Conservation (phyloP, 2,797 vertebrate species). For the Hoplostethus mediterraneus region DNA sequence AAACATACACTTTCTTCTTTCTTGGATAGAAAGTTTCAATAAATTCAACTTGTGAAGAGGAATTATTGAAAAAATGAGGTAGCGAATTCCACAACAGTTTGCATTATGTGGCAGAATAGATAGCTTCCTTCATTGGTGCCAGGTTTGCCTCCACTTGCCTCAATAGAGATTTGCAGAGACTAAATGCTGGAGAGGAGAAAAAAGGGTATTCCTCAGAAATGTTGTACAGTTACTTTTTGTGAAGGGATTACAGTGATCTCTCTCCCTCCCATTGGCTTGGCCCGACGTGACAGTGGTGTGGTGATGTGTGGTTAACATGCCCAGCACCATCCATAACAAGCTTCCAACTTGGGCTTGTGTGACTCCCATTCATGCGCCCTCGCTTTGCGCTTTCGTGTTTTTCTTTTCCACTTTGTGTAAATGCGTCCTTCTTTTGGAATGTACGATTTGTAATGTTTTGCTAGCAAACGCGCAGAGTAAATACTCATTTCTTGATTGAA, state of each 20-base stretch:
- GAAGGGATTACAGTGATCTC: slow-evolving; percentile 71
- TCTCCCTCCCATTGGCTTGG: slow-evolving; percentile 74
- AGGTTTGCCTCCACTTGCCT: slow-evolving; percentile 28
- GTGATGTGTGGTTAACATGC: slow-evolving; percentile 71
- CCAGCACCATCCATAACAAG: slow-evolving; percentile 72
- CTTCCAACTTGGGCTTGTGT: slow-evolving; percentile 64
- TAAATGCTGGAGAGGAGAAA: background rate
- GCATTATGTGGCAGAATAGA: slow-evolving; percentile 19
- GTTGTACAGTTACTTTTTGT: slow-evolving; percentile 65
- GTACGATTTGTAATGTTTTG: slow-evolving; percentile 7
- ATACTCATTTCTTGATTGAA: background rate
- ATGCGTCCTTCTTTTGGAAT: slow-evolving; percentile 27
- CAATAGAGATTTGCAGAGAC: slow-evolving; percentile 38
- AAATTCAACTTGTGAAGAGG: background rate
- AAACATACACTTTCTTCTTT: background rate
- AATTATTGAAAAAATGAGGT: slow-evolving; percentile 19
- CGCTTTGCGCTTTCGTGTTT: slow-evolving; percentile 44
- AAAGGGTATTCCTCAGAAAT: slow-evolving; percentile 57
- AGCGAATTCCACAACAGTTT: background rate
- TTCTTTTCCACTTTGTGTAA: slow-evolving; percentile 43
- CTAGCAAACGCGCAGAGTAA: slow-evolving; percentile 7
- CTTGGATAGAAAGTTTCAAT: background rate
- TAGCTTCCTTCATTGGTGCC: background rate
- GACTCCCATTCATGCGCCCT: slow-evolving; percentile 58
- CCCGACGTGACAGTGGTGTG: slow-evolving; percentile 67